These are phyloP conservation scores for Oasisia sp. DNA, from an alignment of 2,888 invertebrate species.

Conservation along the genomic window DNA sequence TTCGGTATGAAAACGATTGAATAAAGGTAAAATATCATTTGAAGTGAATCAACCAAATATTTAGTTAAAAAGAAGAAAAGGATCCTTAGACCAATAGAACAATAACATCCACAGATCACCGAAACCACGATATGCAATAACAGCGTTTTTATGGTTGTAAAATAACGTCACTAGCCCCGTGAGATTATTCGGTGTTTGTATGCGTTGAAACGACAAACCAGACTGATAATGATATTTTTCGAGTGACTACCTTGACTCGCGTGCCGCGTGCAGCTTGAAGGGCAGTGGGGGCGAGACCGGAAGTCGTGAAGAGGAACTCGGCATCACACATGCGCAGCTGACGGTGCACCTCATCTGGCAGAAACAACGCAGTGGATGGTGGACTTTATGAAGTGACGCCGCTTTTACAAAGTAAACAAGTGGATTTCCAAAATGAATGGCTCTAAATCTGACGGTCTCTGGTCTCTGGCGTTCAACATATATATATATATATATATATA, in stretches of 20 bases:
- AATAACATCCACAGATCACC: too few species aligned
- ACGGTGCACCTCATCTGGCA: background rate
- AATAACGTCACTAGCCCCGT: too few species aligned
- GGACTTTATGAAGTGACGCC: background rate
- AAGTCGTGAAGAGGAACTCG: conserved; percentile 19
- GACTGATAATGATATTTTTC: background rate
- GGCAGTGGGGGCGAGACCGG: background rate
- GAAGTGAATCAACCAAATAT: too few species aligned
- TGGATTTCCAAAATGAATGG: background rate
- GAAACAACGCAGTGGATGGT: background rate
- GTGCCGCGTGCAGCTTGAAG: background rate
- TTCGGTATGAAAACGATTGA: too few species aligned
- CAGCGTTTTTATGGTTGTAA: too few species aligned
- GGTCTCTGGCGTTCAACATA: background rate
- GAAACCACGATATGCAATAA: too few species aligned
- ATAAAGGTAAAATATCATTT: too few species aligned
- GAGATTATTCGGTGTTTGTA: too few species aligned
- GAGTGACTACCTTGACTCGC: background rate
- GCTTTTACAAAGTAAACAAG: background rate
- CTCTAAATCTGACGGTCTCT: background rate
- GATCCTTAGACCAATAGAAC: too few species aligned
- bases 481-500: too few species aligned
- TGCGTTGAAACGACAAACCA: background rate
- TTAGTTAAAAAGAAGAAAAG: too few species aligned
- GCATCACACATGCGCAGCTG: conserved; percentile 7